Percentiles rank a stretch among this genome's conserved stretches.
Evolutionary conservation across 2,797 vertebrate species (phyloP).

Genomic region (Erethizon dorsatum): DNA sequence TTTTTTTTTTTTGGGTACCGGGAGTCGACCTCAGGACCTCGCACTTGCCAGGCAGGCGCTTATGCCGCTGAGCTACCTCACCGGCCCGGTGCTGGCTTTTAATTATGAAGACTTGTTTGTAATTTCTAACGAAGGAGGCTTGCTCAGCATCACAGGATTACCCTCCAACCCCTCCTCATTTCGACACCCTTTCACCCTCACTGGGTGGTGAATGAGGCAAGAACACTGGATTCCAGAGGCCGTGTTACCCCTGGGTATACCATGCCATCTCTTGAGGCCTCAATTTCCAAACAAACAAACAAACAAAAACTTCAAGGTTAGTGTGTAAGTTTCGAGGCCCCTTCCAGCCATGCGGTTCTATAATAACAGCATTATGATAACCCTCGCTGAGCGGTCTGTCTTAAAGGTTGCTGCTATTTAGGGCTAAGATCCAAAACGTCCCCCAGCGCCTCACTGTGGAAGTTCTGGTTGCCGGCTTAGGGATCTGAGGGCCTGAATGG

Average conservation of each 20-base stretch:
- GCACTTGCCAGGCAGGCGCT: too few relatives aligned
- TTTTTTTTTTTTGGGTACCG: too few relatives aligned
- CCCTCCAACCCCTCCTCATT: background rate
- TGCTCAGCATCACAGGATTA: background rate
- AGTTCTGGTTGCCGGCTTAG: background rate
- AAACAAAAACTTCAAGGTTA: constrained; percentile 38
- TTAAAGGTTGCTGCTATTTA: constrained; percentile 27
- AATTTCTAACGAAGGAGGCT: background rate
- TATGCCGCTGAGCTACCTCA: too few relatives aligned
- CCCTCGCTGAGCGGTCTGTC: background rate
- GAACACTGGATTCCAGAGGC: background rate
- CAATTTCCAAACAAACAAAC: background rate
- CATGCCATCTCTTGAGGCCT: background rate
- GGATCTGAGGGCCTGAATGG: background rate
- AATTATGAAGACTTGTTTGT: background rate
- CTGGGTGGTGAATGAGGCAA: background rate
- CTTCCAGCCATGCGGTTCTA: background rate
- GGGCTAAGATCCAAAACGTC: background rate
- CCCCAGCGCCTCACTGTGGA: background rate
- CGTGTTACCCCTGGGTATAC: background rate
- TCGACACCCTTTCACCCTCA: background rate
- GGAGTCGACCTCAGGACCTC: too few relatives aligned
- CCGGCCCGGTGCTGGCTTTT: background rate
- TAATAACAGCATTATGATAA: background rate
- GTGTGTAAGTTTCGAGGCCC: background rate